These are phyloP conservation scores for Gasterosteus nipponicus DNA, from an alignment of 2,113 vertebrate species.

Conservation along the genomic window DNA sequence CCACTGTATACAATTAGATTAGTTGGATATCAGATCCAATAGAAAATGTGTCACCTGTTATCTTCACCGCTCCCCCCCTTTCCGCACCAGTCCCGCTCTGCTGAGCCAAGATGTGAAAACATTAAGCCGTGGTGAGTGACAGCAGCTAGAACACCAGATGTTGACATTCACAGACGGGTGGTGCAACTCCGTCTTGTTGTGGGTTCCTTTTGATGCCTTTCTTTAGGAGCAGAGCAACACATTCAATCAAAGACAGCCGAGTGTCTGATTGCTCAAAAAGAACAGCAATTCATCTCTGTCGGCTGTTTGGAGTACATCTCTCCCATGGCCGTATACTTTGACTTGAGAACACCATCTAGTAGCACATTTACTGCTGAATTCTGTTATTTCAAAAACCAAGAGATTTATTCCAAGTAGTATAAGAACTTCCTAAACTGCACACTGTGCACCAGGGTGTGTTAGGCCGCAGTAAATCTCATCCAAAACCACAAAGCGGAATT, in stretches of 20 bases:
- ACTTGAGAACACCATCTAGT: conserved; percentile 16
- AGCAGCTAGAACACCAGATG: conserved; percentile 51
- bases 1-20: conserved; percentile 4
- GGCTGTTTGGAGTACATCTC: neutral
- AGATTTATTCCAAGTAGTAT: conserved; percentile 54
- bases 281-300: neutral
- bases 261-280: conserved; percentile 12
- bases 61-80: conserved; percentile 30
- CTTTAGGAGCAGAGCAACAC: neutral
- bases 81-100: conserved; percentile 34
- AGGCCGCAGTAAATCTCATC: conserved; percentile 56
- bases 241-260: conserved; percentile 1
- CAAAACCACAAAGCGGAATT: conserved; percentile 66
- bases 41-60: conserved; percentile 22
- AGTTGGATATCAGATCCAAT: conserved; percentile 32
- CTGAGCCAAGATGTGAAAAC: conserved; percentile 55
- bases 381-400: conserved; percentile 48
- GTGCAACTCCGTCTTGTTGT: conserved; percentile 24
- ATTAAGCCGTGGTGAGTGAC: conserved; percentile 54
- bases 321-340: conserved; percentile 6
- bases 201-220: conserved; percentile 39
- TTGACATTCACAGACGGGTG: conserved; percentile 41
- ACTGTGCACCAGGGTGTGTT: conserved; percentile 54
- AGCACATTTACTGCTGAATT: conserved; percentile 39
- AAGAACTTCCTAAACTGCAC: conserved; percentile 56